These are phyloP conservation scores for Zhuqinia jingwanae DNA, from an alignment of 2,888 invertebrate genomes.

Conservation along the genomic window DNA sequence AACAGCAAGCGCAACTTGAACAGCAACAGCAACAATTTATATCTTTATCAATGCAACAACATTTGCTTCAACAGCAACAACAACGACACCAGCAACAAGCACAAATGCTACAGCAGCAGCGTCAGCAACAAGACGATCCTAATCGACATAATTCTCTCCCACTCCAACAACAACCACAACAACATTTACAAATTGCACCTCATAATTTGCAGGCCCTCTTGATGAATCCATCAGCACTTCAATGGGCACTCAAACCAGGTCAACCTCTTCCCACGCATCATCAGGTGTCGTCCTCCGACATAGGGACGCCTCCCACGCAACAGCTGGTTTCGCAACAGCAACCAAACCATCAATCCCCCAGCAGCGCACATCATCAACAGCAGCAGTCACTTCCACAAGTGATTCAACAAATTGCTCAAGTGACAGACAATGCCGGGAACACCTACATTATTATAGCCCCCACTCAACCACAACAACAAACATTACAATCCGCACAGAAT, in stretches of 20 bases:
- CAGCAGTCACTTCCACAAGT: background rate
- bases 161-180: slow-evolving; percentile 23
- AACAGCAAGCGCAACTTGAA: slow-evolving; percentile 51
- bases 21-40: slow-evolving; percentile 41
- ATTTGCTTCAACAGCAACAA: no score
- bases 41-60: no score
- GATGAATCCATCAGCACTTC: slow-evolving; percentile 3
- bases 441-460: slow-evolving; percentile 38
- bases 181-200: background rate
- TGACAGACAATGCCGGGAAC: slow-evolving; percentile 48
- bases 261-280: slow-evolving; percentile 29
- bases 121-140: background rate
- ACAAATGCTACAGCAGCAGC: background rate
- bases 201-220: slow-evolving; percentile 30
- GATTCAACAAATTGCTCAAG: slow-evolving; percentile 64
- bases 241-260: background rate
- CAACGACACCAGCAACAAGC: background rate
- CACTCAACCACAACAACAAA: slow-evolving; percentile 18
- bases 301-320: no score
- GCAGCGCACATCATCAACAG: background rate
- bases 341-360: slow-evolving; percentile 1
- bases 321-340: slow-evolving; percentile 18
- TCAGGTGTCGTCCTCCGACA: no score
- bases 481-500: slow-evolving; percentile 6
- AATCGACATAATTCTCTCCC: no score